Percentiles rank a stretch among this genome's conserved stretches.
Evolutionary conservation across 2,113 vertebrate genomes (phyloP).

Genomic region (Hipposideros armiger): DNA sequence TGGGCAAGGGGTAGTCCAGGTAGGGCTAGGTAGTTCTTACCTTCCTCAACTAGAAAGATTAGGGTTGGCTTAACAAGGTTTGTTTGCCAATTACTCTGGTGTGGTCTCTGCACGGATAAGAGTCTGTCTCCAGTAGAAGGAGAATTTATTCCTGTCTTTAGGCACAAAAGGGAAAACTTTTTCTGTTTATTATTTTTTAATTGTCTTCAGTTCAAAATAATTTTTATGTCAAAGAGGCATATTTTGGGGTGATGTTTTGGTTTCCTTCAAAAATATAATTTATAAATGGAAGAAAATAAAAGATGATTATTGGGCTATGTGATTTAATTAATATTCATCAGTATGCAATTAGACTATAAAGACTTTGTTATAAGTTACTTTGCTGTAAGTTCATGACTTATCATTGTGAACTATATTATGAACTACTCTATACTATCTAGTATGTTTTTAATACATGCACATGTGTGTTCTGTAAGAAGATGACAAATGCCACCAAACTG

Average conservation of each 20-base stretch:
- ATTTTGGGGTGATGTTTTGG: neutral
- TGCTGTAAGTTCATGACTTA: neutral
- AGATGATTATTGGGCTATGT: neutral
- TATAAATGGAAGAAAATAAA: constrained; percentile 10
- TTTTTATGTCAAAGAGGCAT: neutral
- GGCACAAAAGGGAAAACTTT: neutral
- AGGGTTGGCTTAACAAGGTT: neutral
- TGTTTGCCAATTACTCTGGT: neutral
- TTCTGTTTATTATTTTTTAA: neutral
- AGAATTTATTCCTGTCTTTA: neutral
- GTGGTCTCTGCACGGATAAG: neutral
- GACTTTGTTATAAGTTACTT: neutral
- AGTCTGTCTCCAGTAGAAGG: neutral
- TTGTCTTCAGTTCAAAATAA: neutral
- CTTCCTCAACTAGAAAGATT: neutral
- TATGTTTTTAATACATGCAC: neutral
- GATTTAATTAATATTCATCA: neutral
- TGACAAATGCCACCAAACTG: neutral
- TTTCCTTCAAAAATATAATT: constrained; percentile 22
- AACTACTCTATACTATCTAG: neutral
- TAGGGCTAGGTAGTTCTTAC: neutral
- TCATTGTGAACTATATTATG: neutral
- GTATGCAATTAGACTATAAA: neutral
- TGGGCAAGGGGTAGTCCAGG: neutral
- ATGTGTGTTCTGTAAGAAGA: neutral